These are phyloP conservation scores for Pogonocherus hispidulus DNA, from an alignment of 2,888 invertebrate genomes.

Conservation along the genomic window DNA sequence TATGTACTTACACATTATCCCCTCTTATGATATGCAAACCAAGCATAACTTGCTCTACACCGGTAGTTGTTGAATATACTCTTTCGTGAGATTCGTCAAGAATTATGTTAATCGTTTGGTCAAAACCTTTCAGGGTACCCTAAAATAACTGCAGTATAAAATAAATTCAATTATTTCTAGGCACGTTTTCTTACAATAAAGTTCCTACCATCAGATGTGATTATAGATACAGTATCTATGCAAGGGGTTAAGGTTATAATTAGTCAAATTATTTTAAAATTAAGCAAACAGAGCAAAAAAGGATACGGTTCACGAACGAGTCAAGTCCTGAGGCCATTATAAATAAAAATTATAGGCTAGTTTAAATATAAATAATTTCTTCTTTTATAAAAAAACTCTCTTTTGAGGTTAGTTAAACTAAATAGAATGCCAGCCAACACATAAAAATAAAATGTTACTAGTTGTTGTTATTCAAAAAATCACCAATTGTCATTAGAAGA, in stretches of 20 bases:
- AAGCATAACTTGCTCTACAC: conserved; percentile 95
- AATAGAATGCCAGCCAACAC: neutral
- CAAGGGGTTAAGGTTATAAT: conserved; percentile 32
- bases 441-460: neutral
- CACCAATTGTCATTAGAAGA: too few species aligned
- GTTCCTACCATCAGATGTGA: conserved; percentile 96
- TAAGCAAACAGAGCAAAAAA: conserved; percentile 62
- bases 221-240: conserved; percentile 89
- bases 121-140: conserved; percentile 98
- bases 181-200: conserved; percentile 80
- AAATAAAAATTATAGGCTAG: conserved; percentile 22
- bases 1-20: conserved; percentile 88
- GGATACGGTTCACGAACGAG: conserved; percentile 87
- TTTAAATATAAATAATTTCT: neutral
- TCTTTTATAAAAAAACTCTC: neutral
- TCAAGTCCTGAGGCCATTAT: conserved; percentile 86
- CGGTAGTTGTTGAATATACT: conserved; percentile 93
- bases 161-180: conserved; percentile 3
- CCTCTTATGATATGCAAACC: conserved; percentile 98
- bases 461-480: too few species aligned
- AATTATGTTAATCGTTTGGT: conserved; percentile 99
- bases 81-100: conserved; percentile 98
- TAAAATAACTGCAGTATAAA: conserved; percentile 62
- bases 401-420: neutral
- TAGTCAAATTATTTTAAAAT: conserved; percentile 38